Conservation (phyloP, 1,140 invertebrate species). For the Teleogryllus occipitalis region DNA sequence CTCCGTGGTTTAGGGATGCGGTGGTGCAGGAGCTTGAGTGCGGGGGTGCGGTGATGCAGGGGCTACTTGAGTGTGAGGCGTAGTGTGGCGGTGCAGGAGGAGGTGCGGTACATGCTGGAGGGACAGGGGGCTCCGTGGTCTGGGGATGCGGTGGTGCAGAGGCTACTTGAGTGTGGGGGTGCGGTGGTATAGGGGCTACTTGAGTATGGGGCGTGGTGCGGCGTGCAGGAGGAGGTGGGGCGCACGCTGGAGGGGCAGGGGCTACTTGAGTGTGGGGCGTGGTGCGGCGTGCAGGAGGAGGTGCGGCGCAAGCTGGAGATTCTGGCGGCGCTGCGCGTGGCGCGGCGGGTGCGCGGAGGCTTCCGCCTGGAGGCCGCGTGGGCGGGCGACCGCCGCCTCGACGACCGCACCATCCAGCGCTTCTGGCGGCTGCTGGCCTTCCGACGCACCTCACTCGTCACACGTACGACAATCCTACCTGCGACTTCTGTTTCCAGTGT, state of each 20-base stretch:
- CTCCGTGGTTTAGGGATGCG: not conserved
- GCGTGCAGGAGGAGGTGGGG: not conserved
- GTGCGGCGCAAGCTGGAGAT: not conserved
- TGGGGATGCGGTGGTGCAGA: not conserved
- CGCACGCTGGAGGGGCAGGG: not conserved
- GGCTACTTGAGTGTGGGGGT: not conserved
- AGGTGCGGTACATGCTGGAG: not conserved
- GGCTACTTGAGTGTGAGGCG: not conserved
- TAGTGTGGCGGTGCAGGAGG: not conserved
- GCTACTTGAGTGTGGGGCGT: not conserved
- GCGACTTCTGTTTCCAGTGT: no score
- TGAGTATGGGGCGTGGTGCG: not conserved
- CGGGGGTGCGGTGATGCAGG: no score
- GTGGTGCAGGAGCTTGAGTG: no score
- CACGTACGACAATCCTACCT: not conserved
- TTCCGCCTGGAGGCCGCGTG: not conserved
- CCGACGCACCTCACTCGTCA: not conserved
- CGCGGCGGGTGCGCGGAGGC: not conserved
- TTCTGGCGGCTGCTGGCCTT: not conserved
- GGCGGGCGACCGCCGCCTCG: not conserved
- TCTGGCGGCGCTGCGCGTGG: not conserved
- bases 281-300: not conserved
- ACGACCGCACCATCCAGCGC: not conserved
- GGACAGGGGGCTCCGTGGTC: no score
- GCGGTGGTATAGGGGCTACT: no score